Evolutionary conservation across 1,140 invertebrate genomes (phyloP), one percentile per base, ranked within the genome.

Genomic region (Papilio polyxenes): DNA sequence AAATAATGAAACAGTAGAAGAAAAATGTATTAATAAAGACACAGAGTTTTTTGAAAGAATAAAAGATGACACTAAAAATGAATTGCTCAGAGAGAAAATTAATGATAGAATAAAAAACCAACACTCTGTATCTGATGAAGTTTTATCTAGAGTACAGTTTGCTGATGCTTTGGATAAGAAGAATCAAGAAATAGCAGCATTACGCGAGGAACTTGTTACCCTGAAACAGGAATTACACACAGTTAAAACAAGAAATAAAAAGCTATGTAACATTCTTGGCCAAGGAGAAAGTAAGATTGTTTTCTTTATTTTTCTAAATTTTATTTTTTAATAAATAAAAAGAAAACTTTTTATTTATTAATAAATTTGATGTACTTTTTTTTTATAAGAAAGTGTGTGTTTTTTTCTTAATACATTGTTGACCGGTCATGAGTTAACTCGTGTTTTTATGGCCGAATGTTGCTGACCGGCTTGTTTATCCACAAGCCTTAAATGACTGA

Each of bases 221-320:
- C 89, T 97, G 74, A 96, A 96, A 88, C 95, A 95, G 82, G 97
- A 98, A 88, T 94, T 98, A 17, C 92, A 95, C 31, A 95, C 96
- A 91, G 97, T 97, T 2, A 98, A 97, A 91, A 95, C 95, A 79
- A 96, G 97, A 87, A 98, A 97, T 92, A 97, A 96, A 90, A 97
- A 97, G 83, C 91, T 98, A 3, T 97, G 96, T 93, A 96, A 96
- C 87, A 97, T 97, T 90, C 92, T 98, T 82, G 96, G 95, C n/a
- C 96, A 97, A 85, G 97, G 97, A 77, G 97, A 98, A 95, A 97
- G 97, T 97, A 95, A 96, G 96, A 74, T 75, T 80, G 53, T 75
- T 44, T n/a, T 44, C 15, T 40, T n/a, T 44, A 44, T 8, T 75
- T 48, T n/a, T 15, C 48, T 17, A 44, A 15, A 31, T n/a, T n/a